Evolutionary conservation across 1,140 invertebrate genomes (phyloP).

Genomic region (Prorops nasuta): DNA sequence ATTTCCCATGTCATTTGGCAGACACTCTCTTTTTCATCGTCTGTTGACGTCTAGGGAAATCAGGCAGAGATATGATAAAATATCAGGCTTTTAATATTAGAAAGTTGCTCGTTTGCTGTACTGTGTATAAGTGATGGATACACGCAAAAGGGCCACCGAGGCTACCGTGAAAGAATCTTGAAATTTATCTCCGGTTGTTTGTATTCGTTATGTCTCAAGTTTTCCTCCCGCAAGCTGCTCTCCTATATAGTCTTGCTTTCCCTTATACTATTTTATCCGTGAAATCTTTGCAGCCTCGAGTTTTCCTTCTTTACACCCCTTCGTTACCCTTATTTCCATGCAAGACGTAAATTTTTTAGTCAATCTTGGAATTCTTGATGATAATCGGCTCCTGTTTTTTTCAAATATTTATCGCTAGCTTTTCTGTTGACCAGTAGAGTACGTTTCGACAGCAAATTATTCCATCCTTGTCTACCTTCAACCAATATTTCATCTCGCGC

Average conservation of each 20-base stretch:
- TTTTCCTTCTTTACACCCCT: neutral
- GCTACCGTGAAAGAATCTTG: conserved; percentile 12
- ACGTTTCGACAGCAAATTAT: too few relatives aligned
- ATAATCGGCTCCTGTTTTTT: too few relatives aligned
- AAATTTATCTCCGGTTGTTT: conserved; percentile 30
- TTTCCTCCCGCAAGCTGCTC: conserved; percentile 11
- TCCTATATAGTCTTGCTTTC: neutral
- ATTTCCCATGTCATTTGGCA: too few relatives aligned
- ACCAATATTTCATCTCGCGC: too few relatives aligned
- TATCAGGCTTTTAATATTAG: conserved; percentile 34
- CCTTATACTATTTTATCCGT: neutral
- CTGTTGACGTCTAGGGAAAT: conserved; percentile 23
- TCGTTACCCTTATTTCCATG: neutral
- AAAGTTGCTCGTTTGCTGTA: conserved; percentile 16
- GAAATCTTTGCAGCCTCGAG: neutral
- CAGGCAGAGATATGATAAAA: conserved; percentile 17
- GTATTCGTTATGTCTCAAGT: conserved; percentile 23
- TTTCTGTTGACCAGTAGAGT: too few relatives aligned
- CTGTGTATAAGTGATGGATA: too few relatives aligned
- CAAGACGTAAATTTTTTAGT: neutral
- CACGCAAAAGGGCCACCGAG: too few relatives aligned
- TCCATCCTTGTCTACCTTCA: too few relatives aligned
- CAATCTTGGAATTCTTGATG: too few relatives aligned
- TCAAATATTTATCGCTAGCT: too few relatives aligned
- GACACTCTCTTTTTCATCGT: neutral